Base-by-base conservation (phyloP, 2,797 vertebrate species). In the Botia kubotai region DNA sequence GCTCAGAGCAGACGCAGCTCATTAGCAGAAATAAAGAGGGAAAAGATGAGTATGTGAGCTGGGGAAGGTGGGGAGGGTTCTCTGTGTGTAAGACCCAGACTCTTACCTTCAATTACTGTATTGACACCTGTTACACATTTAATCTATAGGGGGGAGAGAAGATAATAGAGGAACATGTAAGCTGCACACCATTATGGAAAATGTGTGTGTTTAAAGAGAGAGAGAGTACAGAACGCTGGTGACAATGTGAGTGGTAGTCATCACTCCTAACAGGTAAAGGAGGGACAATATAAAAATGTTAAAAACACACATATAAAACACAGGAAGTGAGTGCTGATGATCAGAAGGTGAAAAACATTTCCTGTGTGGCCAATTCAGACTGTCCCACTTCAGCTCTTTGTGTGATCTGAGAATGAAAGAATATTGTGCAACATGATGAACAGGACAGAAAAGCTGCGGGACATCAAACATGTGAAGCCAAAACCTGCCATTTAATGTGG, bases 91-190 rank as follows among this genome's bases (percentile, higher is more conserved):
- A 75, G 81, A 70, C 48, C 46, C 43, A 65, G 69, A 72, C 60
- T 91, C 97, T 98, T 98, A 98, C 97, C 97, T 98, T 96, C 84
- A 55, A 72, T 92, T 90, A 93, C 91, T 57, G 90, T 93, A 92
- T 93, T 84, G 89, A 95, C 94, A 95, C 90, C 93, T 86, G 92
- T 94, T 91, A 91, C 92, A 92, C 87, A 89, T 92, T 93, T 94
- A 94, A 93, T 95, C 94, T 95, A 94, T 94, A 91, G 85, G 86
- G 26, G 77, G 69, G 82, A 87, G 83, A 83, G 86, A 91, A 86
- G 76, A 87, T 82, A 93, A 89, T 90, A 93, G 77, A 97, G 93
- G 91, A 93, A 88, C 86, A 90, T 71, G 83, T 93, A 87, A 93
- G 85, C 57, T 80, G 88, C 82, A 88, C 73, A 80, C 60, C 16